These are phyloP conservation scores for Lordiphosa stackelbergi DNA, from an alignment of 1,140 invertebrate species.

Conservation along the genomic window DNA sequence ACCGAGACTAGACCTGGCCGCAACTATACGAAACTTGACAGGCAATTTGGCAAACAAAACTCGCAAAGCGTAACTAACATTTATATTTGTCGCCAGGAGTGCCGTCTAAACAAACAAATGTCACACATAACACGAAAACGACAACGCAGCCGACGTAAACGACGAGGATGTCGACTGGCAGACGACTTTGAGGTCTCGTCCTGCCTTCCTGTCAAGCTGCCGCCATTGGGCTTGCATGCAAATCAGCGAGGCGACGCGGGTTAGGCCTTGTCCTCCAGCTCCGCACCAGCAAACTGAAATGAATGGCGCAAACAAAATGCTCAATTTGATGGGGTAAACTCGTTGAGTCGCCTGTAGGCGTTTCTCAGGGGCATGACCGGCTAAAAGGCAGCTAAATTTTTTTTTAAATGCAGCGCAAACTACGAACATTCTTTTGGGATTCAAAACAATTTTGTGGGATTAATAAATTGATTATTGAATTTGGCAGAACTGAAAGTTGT, in stretches of 20 bases:
- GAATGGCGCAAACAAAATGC: conserved; percentile 47
- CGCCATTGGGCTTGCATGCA: conserved; percentile 40
- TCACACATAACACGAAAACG: conserved; percentile 49
- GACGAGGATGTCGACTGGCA: conserved; percentile 9
- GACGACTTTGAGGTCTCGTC: conserved; percentile 39
- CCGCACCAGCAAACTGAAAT: conserved; percentile 14
- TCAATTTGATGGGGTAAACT: conserved; percentile 43
- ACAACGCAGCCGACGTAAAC: conserved; percentile 13
- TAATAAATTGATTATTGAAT: neutral
- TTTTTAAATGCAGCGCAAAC: too few species aligned
- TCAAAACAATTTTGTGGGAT: neutral
- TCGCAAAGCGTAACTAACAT: conserved; percentile 57
- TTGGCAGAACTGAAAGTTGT: neutral
- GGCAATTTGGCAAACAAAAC: conserved; percentile 55
- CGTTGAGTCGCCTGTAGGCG: neutral
- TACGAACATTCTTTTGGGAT: too few species aligned
- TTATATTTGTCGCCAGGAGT: conserved; percentile 58
- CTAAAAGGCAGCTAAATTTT: too few species aligned
- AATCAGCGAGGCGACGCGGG: conserved; percentile 45
- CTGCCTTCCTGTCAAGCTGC: conserved; percentile 16
- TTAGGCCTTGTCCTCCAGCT: conserved; percentile 20
- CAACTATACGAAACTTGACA: conserved; percentile 38
- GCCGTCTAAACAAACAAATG: conserved; percentile 57
- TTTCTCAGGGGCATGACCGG: neutral
- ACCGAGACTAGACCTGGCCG: conserved; percentile 11